A percentile compares a stretch with the other conserved stretches of the same genome.
Evolutionary conservation across 2,797 vertebrate species (phyloP).

Genomic region (Spinus olivaceus): DNA sequence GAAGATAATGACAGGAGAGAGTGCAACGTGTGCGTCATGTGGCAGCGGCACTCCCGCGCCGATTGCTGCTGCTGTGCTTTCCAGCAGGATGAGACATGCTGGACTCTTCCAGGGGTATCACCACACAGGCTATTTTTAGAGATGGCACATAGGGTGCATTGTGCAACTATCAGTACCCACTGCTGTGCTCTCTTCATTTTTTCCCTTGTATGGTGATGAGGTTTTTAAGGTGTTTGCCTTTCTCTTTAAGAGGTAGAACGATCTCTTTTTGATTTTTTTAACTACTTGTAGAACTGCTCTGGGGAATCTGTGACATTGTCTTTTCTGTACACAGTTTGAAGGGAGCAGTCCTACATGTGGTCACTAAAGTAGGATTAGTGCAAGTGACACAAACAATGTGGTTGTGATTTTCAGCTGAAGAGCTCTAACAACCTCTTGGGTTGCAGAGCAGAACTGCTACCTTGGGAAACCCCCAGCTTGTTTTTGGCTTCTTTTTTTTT

Average conservation of each 20-base stretch:
- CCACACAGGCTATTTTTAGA: constrained; percentile 21
- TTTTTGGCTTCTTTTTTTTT: neutral
- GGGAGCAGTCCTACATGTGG: neutral
- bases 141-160: neutral
- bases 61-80: neutral
- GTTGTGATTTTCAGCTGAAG: neutral
- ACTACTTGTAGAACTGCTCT: neutral
- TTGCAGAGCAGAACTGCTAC: neutral
- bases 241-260: neutral
- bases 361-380: neutral
- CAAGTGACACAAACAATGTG: neutral
- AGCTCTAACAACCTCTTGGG: neutral
- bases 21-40: neutral
- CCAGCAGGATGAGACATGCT: neutral
- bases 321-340: neutral
- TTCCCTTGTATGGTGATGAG: constrained; percentile 51
- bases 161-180: neutral
- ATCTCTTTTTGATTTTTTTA: neutral
- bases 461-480: neutral
- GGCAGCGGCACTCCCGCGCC: neutral
- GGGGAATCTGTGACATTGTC: neutral
- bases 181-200: constrained; percentile 23
- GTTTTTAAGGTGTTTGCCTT: constrained; percentile 27
- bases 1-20: constrained; percentile 25
- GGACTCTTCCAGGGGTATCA: constrained; percentile 6